Evolutionary conservation across 2,888 invertebrate species (phyloP).

Genomic region (Muschampia plurimacula): DNA sequence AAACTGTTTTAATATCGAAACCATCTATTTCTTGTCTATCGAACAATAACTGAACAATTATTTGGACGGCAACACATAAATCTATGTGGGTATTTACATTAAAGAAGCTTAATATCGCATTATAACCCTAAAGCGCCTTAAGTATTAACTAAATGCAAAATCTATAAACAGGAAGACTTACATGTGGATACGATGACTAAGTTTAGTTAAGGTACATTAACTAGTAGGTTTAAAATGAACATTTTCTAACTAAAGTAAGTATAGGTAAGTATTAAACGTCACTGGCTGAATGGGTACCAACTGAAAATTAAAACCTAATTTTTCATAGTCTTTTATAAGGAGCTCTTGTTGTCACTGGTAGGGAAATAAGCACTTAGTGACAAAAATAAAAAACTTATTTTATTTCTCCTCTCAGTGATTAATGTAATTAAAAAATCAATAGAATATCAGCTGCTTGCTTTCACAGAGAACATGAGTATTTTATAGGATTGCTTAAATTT

Average conservation of each 20-base stretch:
- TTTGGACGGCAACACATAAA: slow-evolving; percentile 73
- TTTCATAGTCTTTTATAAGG: slow-evolving; percentile 6
- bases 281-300: slow-evolving; percentile 30
- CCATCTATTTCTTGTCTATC: slow-evolving; percentile 34
- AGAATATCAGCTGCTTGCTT: slow-evolving; percentile 47
- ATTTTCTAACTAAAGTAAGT: slow-evolving; percentile 38
- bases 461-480: slow-evolving; percentile 49
- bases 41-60: slow-evolving; percentile 41
- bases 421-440: slow-evolving; percentile 4
- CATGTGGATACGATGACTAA: slow-evolving; percentile 67
- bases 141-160: slow-evolving; percentile 79
- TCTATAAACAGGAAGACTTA: slow-evolving; percentile 79
- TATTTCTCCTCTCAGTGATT: neutral
- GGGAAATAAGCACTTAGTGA: neutral
- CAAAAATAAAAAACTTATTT: neutral
- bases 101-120: slow-evolving; percentile 49
- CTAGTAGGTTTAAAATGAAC: slow-evolving; percentile 37
- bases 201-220: slow-evolving; percentile 44
- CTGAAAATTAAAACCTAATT: slow-evolving; percentile 17
- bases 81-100: slow-evolving; percentile 61
- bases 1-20: slow-evolving; percentile 40
- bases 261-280: slow-evolving; percentile 32
- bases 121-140: slow-evolving; percentile 66
- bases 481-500: neutral
- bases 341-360: slow-evolving; percentile 22